phyloP scores from a whole-genome alignment of 2,888 invertebrate genomes.

The Lordiphosa andalusiaca region DNA sequence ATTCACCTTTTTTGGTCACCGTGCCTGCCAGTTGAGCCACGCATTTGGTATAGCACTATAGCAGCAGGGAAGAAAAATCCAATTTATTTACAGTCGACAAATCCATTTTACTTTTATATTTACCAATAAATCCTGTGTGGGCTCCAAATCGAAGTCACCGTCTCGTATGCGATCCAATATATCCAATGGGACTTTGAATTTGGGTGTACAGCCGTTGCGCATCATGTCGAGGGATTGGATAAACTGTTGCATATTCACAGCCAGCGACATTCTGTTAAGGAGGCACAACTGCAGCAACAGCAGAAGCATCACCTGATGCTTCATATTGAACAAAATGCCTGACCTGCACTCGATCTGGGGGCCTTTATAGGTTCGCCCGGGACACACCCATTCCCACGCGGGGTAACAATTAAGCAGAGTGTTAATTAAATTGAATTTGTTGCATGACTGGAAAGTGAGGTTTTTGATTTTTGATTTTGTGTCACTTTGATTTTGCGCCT shows the following conservation, averaged over 20 bases:
- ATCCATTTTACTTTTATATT: background rate
- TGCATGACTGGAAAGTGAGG: slow-evolving; percentile 6
- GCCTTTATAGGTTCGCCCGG: slow-evolving; percentile 37
- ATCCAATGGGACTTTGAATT: slow-evolving; percentile 72
- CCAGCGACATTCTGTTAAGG: slow-evolving; percentile 14
- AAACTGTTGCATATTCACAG: slow-evolving; percentile 75
- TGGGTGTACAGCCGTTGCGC: slow-evolving; percentile 76
- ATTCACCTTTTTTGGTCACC: slow-evolving; percentile 76
- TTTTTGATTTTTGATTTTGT: slow-evolving; percentile 31
- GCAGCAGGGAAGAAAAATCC: background rate
- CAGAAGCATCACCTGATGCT: slow-evolving; percentile 3
- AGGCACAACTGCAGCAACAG: slow-evolving; percentile 25
- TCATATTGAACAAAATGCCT: slow-evolving; percentile 6
- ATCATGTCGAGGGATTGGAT: slow-evolving; percentile 77
- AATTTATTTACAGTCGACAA: background rate
- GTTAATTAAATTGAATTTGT: slow-evolving; percentile 29
- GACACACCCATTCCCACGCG: background rate
- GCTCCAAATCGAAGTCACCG: slow-evolving; percentile 68
- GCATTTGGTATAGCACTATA: slow-evolving; percentile 77
- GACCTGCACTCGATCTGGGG: background rate
- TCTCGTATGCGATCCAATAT: slow-evolving; percentile 65
- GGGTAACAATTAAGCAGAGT: slow-evolving; percentile 35
- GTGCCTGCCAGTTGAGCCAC: slow-evolving; percentile 77
- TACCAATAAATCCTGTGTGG: slow-evolving; percentile 63
- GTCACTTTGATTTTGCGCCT: slow-evolving; percentile 44